A percentile compares a stretch with the other conserved stretches of the same genome.
phyloP scores from a whole-genome alignment of 2,797 vertebrate genomes.

The Lophotriccus pileatus region DNA sequence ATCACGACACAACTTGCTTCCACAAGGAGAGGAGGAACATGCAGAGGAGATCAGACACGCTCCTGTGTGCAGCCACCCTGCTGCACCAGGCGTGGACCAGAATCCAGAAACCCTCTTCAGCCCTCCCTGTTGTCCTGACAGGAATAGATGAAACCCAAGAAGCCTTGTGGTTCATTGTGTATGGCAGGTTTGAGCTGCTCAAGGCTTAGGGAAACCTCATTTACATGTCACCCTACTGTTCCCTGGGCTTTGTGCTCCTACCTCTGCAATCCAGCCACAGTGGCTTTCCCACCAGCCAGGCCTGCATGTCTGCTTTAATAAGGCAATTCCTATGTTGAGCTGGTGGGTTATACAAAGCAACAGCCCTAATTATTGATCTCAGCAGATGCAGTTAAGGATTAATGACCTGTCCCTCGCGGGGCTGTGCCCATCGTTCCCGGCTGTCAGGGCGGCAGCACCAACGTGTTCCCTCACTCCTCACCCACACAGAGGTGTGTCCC shows the following conservation, averaged over 20 bases:
- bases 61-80: background rate
- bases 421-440: accelerated
- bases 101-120: background rate
- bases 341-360: background rate
- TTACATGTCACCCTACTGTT: accelerated
- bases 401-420: background rate
- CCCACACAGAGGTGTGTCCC: background rate
- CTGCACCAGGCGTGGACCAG: background rate
- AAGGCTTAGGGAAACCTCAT: background rate
- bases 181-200: background rate
- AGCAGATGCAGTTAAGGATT: background rate
- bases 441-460: background rate
- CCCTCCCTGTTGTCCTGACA: background rate
- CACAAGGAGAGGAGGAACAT: background rate
- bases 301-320: background rate
- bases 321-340: background rate
- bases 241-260: background rate
- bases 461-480: accelerated
- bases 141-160: background rate
- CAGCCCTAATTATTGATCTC: background rate
- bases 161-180: background rate
- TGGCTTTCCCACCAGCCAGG: background rate
- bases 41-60: background rate
- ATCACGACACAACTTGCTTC: background rate
- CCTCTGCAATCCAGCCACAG: background rate